Base-by-base conservation (phyloP, 2,797 vertebrate species). In the Falco novaeseelandiae region DNA sequence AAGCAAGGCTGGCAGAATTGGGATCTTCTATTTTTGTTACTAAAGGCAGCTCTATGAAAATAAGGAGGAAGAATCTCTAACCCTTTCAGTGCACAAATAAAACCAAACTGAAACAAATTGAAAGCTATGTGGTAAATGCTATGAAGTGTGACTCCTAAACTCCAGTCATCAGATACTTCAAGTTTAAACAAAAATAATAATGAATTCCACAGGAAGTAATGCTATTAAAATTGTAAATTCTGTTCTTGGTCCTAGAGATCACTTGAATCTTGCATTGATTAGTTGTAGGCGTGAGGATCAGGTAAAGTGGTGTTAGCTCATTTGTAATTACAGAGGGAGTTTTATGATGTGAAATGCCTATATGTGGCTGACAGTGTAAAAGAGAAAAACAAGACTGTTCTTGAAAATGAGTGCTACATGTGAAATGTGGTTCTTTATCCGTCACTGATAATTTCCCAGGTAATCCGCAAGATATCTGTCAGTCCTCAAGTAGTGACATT, bases 191-290 rank as follows among this genome's bases (percentile, higher is more conserved):
- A n/a, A 58, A 78, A 59, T 1, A 49, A 15, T 18, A 58, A 30
- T 54, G 25, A 79, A 80, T 69, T 20, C 51, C 23, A 34, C 20
- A 78, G 65, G 49, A 93, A 96, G 51, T 69, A 71, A 88, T 88
- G 89, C 82, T 55, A 69, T 85, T 38, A 66, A 95, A 94, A 95
- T 74, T 32, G 36, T 12, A 78, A 84, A 63, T 66, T 71, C 54
- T 85, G 0, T 84, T 90, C 55, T 87, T 95, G 77, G 26, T 73
- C 36, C 12, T 73, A 55, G 59, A 76, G 58, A 52, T 84, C 58
- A 36, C 82, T 82, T 79, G 61, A 85, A 36, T 58, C 84, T 90
- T 89, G 48, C 40, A 59, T 87, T 89, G 83, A 59, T 96, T 86
- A 95, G 49, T 91, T 49, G 83, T 80, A 80, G 62, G 42, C 36